Base-by-base conservation (phyloP, 2,113 vertebrate species). In the Perca schrenkii region DNA sequence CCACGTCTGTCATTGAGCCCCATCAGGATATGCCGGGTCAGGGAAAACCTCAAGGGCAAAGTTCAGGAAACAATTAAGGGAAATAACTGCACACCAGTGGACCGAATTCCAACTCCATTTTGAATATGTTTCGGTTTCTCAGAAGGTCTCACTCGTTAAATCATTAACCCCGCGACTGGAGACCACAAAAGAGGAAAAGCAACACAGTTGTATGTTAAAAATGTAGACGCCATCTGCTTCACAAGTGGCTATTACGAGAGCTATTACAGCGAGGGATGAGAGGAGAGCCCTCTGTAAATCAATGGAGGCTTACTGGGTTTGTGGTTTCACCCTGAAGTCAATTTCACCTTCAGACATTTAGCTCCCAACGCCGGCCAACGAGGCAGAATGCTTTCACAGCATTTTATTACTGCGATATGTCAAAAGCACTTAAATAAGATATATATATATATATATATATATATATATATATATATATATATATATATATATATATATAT, bases 21-120 rank as follows among this genome's bases (percentile, higher is more conserved):
- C 84, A 83, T 88, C 92, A 89, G 92, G 92, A 91, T 90, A 85
- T 53, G 77, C 73, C 62, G 67, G 92, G 90, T 88, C 83, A 87
- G 78, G 79, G 77, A 74, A 87, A 93, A 83, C 87, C 90, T 89
- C 84, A 83, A 79, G 91, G 91, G 86, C 88, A 93, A 92, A 94
- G 94, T 90, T 94, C 94, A 95, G 95, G 94, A 95, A 95, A 91
- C 94, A 95, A 95, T 94, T 95, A 95, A 80, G 77, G 80, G 57
- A 89, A 91, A 91, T 91, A 93, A 95, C 74, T 88, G 83, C 65
- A 61, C 83, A 77, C 80, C 63, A 74, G 80, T 79, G 77, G 57
- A 61, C 46, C 1, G 25, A 89, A 85, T 79, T 77, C 84, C 86
- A 77, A 63, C 6, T 76, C 73, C 54, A 66, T 83, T 86, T 84